Conservation (phyloP, 2,113 vertebrate species). For the Dicentrarchus labrax region DNA sequence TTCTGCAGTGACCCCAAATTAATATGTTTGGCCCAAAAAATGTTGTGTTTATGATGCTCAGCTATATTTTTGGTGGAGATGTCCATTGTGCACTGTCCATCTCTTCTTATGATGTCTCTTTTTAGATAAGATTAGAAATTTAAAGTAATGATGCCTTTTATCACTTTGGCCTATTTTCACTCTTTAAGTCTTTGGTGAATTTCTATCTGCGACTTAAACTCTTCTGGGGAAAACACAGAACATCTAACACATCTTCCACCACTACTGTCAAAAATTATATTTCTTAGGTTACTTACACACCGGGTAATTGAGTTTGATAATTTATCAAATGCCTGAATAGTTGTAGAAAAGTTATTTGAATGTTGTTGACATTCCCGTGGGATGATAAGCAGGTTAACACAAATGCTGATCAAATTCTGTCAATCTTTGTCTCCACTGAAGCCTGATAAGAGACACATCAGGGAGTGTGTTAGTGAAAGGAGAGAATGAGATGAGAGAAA, state of each 20-base stretch:
- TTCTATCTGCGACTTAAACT: neutral
- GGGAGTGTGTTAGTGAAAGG: neutral
- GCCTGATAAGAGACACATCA: conserved; percentile 1
- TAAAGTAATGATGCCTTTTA: conserved; percentile 1
- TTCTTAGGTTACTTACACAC: neutral
- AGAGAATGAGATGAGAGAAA: conserved; percentile 17
- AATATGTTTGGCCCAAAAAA: too few species aligned
- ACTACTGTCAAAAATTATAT: neutral
- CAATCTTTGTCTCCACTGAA: conserved; percentile 8
- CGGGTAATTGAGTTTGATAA: neutral
- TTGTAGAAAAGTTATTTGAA: neutral
- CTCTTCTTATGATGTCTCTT: conserved; percentile 35
- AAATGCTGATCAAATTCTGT: neutral
- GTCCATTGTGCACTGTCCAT: neutral
- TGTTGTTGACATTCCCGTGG: neutral
- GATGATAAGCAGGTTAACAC: neutral
- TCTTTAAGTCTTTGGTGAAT: neutral
- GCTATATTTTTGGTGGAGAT: too few species aligned
- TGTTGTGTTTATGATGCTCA: too few species aligned
- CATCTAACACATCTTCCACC: neutral
- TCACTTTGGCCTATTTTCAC: conserved; percentile 6
- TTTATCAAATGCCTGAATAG: neutral
- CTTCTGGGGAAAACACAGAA: neutral
- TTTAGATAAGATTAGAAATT: conserved; percentile 5
- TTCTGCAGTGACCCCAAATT: too few species aligned